These are phyloP conservation scores for Plumapathes pennacea DNA, from an alignment of 92 coral and sea anemone species.

Conservation along the genomic window DNA sequence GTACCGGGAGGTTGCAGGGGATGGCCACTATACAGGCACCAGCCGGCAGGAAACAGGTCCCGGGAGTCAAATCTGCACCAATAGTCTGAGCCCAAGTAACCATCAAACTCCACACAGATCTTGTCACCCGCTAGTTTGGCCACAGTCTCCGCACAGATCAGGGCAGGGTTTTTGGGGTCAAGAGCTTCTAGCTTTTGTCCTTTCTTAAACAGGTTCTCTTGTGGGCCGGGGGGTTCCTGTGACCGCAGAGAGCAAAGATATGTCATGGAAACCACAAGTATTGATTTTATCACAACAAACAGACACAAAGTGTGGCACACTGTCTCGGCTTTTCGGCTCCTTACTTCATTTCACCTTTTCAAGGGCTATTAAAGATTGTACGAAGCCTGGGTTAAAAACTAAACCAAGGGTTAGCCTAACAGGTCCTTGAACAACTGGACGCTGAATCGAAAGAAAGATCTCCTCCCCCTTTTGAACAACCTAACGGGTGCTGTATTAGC, in stretches of 20 bases:
- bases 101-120: constrained; percentile 89
- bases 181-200: constrained; percentile 91
- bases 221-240: constrained; percentile 81
- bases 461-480: no score
- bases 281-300: no score
- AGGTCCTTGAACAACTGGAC: no score
- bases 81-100: constrained; percentile 88
- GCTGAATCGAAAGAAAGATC: no score
- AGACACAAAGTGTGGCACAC: no score
- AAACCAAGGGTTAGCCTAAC: no score
- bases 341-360: no score
- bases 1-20: constrained; percentile 96
- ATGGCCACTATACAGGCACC: constrained; percentile 90
- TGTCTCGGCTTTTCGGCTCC: no score
- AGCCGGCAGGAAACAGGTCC: constrained; percentile 91
- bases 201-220: constrained; percentile 58
- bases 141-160: constrained; percentile 93
- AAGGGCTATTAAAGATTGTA: no score
- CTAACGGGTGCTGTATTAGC: no score
- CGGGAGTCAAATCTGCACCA: constrained; percentile 89
- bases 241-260: neutral
- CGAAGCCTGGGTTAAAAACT: no score
- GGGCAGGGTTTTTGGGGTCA: constrained; percentile 87
- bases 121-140: constrained; percentile 78
- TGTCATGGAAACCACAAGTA: no score